A percentile compares a stretch with the other conserved stretches of the same genome.
phyloP scores from a whole-genome alignment of 2,113 vertebrate species.

The Thomomys bottae region DNA sequence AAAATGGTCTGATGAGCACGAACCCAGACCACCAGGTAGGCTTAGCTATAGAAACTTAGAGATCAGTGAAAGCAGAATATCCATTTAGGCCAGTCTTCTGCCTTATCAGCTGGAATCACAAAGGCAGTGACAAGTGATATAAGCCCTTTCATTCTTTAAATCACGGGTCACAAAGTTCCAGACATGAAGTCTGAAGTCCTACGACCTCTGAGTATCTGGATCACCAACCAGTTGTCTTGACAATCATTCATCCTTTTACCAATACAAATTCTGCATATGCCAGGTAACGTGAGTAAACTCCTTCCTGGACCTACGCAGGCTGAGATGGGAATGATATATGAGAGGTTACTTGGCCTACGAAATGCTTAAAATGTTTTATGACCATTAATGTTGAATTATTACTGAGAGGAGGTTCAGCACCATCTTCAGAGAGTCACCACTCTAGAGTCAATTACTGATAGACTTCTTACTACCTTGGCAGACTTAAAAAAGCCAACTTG shows the following conservation, averaged over 20 bases:
- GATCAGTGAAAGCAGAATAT: neutral
- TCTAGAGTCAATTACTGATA: neutral
- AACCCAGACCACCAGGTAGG: neutral
- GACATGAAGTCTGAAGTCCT: neutral
- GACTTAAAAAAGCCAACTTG: neutral
- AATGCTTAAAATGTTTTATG: neutral
- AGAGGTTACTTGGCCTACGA: neutral
- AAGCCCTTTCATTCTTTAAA: neutral
- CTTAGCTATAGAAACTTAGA: neutral
- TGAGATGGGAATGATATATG: neutral
- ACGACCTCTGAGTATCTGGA: neutral
- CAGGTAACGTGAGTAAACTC: neutral
- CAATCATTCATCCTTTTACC: neutral
- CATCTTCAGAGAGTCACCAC: neutral
- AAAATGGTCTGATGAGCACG: neutral
- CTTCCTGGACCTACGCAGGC: neutral
- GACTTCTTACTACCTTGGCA: neutral
- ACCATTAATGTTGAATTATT: neutral
- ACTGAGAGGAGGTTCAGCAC: neutral
- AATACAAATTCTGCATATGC: neutral
- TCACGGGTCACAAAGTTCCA: neutral
- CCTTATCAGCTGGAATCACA: neutral
- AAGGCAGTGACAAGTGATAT: neutral
- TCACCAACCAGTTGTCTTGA: neutral
- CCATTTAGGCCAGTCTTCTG: neutral